Evolutionary conservation across 1,140 invertebrate species (phyloP), one percentile per base, ranked within the genome.

Genomic region (Epicauta chinensis): DNA sequence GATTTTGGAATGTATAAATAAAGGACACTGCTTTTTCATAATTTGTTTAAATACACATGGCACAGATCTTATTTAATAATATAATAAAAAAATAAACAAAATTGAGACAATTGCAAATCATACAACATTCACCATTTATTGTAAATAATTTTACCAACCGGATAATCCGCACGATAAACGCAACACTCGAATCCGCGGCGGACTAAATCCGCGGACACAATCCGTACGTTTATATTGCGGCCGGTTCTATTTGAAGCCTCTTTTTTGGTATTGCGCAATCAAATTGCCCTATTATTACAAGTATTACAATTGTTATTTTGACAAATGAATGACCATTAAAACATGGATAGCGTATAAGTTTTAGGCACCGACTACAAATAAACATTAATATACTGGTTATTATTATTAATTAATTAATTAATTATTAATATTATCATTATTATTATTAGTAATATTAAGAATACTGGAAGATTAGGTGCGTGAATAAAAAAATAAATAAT

Each of bases 401-500:
- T 23, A 23, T 23, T 7, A 23, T 23, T 23, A 23, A 5, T n/a
- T n/a, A 5, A 23, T 23, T 2, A 23, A 1, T 23, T n/a, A n/a
- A 23, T 23, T 23, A 23, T 23, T 23, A 23, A 23, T 23, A 23
- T 23, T 23, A 23, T 23, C 7, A 23, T 23, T 23, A 23, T 7
- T 23, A 23, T 23, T 23, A 23, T 7, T 3, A 23, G 12, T 37
- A 43, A 36, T 38, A 47, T 16, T 37, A 38, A 47, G 23, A 47
- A 47, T 47, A 38, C 32, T 43, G 41, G 45, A 56, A 52, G 23
- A 23, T 23, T 31, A 35, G 41, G 32, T 47, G 56, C 52, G 10
- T 56, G 38, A 56, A n/a, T 11, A 36, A 47, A 47, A 41, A 41
- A 41, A 59, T 59, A 59, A 59, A 59, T 59, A 59, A 56, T 51